A percentile compares a stretch with the other conserved stretches of the same genome.
Evolutionary conservation across 2,888 invertebrate species (phyloP).

Genomic region (Drosophila quinaria): DNA sequence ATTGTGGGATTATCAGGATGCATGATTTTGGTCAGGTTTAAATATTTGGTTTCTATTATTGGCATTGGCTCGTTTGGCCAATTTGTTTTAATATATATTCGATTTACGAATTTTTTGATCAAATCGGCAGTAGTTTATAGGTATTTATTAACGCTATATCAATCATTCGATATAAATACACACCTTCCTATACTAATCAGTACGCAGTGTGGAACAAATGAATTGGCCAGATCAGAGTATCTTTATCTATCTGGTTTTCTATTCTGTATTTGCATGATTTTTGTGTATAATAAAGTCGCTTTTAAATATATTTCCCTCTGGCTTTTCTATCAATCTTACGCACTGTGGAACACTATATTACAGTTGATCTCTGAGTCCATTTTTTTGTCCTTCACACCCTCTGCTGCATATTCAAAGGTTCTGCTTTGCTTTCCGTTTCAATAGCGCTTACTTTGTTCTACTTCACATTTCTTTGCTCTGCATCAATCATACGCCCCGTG

Average conservation of each 20-base stretch:
- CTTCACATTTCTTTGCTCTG: not conserved
- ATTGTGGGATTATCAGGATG: slow-evolving; percentile 12
- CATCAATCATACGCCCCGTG: slow-evolving; percentile 10
- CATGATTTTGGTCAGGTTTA: slow-evolving; percentile 5
- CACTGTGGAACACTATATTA: not conserved
- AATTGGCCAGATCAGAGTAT: not conserved
- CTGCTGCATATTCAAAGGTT: not conserved
- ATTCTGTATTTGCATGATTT: not conserved
- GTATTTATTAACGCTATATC: not conserved
- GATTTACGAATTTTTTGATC: not conserved
- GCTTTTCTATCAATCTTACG: not conserved
- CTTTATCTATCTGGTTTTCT: not conserved
- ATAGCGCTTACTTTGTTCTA: not conserved
- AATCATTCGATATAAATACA: not conserved
- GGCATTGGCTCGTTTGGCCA: not conserved
- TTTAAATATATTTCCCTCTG: not conserved
- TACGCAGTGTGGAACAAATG: not conserved
- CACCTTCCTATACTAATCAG: not conserved
- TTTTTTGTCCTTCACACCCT: not conserved
- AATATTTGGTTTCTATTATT: slow-evolving; percentile 25
- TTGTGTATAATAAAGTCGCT: not conserved
- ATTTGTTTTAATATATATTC: slow-evolving; percentile 9
- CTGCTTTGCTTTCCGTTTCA: not conserved
- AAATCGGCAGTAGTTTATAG: not conserved
- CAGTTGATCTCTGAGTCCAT: not conserved